phyloP scores from a whole-genome alignment of 2,888 invertebrate species.

The Dyspetes luteomarginatus region DNA sequence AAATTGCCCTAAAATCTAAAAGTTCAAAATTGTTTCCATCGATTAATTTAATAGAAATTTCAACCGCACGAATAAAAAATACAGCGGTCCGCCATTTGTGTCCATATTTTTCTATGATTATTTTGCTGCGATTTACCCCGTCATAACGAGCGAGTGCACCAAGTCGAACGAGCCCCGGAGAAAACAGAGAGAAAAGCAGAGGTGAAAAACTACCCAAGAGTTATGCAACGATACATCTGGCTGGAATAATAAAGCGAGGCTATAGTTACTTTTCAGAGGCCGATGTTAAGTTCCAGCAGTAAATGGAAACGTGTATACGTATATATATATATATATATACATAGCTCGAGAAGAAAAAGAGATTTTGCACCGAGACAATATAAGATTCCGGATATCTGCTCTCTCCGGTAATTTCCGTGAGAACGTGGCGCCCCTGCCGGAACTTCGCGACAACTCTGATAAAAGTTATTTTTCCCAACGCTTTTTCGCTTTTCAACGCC shows the following conservation, averaged over 20 bases:
- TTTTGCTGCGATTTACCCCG: too few relatives aligned
- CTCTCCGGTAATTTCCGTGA: conserved; percentile 1
- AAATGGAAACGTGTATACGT: neutral
- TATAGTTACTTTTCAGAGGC: conserved; percentile 19
- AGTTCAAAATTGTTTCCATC: too few relatives aligned
- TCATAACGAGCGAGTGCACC: too few relatives aligned
- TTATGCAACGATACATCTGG: neutral
- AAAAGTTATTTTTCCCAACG: conserved; percentile 25
- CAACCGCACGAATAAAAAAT: too few relatives aligned
- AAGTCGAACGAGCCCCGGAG: too few relatives aligned
- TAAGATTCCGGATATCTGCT: neutral
- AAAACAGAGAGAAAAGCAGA: neutral
- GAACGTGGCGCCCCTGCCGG: neutral
- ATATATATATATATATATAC: conserved; percentile 19
- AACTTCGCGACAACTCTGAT: conserved; percentile 27
- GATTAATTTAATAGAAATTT: too few relatives aligned
- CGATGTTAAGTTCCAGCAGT: conserved; percentile 2
- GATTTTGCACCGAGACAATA: conserved; percentile 3
- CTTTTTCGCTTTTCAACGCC: neutral
- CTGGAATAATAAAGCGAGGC: neutral
- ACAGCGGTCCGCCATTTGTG: too few relatives aligned
- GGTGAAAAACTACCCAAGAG: neutral
- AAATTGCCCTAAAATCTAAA: too few relatives aligned
- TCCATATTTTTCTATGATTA: too few relatives aligned
- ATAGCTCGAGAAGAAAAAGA: conserved; percentile 1